Evolutionary conservation across 2,888 invertebrate species (phyloP).

Genomic region (Clitarchus hookeri): DNA sequence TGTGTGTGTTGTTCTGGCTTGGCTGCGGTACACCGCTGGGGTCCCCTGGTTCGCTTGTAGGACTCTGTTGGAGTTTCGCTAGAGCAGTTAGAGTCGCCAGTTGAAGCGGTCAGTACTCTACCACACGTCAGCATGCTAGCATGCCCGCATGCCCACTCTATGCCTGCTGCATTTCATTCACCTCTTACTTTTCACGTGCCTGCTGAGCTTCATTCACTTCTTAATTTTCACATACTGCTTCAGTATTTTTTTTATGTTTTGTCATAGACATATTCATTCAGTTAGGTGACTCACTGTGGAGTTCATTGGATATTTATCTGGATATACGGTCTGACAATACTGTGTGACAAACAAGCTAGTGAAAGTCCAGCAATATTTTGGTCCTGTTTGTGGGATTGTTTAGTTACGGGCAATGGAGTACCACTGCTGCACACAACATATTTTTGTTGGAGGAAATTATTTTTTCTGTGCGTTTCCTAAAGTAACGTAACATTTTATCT

Average conservation of each 20-base stretch:
- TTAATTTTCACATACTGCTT: neutral
- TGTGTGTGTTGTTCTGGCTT: conserved; percentile 32
- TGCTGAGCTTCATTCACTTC: neutral
- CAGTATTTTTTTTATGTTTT: too few relatives aligned
- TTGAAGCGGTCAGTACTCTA: conserved; percentile 53
- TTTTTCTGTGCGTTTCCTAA: too few relatives aligned
- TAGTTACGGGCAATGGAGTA: too few relatives aligned
- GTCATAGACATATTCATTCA: neutral
- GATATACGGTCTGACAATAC: too few relatives aligned
- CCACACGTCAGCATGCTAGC: conserved; percentile 19
- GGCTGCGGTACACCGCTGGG: conserved; percentile 29
- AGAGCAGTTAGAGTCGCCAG: conserved; percentile 54
- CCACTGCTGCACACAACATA: too few relatives aligned
- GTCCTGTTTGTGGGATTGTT: too few relatives aligned
- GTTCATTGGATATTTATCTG: too few relatives aligned
- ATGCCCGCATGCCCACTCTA: neutral
- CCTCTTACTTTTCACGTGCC: neutral
- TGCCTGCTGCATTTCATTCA: neutral
- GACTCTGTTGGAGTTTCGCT: conserved; percentile 54
- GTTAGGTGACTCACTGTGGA: neutral
- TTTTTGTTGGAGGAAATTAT: too few relatives aligned
- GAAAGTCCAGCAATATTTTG: too few relatives aligned
- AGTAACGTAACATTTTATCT: too few relatives aligned
- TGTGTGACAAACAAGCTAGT: too few relatives aligned
- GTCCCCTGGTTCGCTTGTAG: conserved; percentile 50